Base-by-base conservation (phyloP, 1,140 invertebrate species). In the Aphidius ervi region DNA sequence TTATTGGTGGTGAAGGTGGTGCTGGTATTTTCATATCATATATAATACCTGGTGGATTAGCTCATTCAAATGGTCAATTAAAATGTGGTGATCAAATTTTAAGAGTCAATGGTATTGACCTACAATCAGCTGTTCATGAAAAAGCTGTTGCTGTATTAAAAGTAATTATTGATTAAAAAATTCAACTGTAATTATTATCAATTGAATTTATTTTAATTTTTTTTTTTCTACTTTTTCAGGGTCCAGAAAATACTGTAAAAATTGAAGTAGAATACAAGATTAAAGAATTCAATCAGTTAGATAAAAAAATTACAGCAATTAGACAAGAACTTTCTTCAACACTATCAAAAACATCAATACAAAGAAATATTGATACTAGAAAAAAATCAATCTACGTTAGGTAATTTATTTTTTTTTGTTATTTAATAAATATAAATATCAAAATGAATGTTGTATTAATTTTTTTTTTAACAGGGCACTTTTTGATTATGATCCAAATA, bases 1-100 rank as follows among this genome's bases (percentile, higher is more conserved):
- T 99, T 67, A 95, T 99, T 43, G 97, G 97, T 41, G 97, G 97
- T 45, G 97, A 99, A 81, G 95, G 99, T 84, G 95, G 94, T 9
- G 95, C 99, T 77, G 96, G 96, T 20, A 99, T 99, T 70, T 99
- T 97, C 81, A 93, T 99, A 61, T 98, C 95, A 23, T 99, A 97
- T 79, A 96, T 99, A 65, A 80, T 98, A 72, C 90, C 94, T 63
- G 97, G 96, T 42, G 97, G 97, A 55, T 92, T 95, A 2, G 97
- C 97, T 2, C 96, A 98, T 83, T 79, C 91, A 5, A 91, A 92
- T 71, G 95, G 94, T 6, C 89, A 92, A 71, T 81, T 98, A 56
- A 85, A 88, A 64, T 83, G 94, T 52, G 97, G 97, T 9, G 96
- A 98, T 81, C 92, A 95, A 71, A 89, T 98, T 69, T 80, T 97